Conservation (phyloP, 2,888 invertebrate genomes). For the Nephrotoma guestfalica region DNA sequence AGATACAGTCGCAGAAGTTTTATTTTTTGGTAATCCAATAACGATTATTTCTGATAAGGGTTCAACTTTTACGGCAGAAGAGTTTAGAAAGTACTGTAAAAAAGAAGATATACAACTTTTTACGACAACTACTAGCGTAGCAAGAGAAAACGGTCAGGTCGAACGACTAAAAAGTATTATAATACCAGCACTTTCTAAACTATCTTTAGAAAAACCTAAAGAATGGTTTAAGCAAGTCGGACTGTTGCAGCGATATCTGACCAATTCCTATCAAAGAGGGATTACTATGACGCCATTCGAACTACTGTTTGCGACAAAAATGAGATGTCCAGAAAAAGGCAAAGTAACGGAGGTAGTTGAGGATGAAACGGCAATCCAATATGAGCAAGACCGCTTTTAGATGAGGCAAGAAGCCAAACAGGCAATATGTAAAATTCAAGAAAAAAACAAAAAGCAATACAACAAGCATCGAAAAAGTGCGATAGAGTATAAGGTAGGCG, state of each 20-base stretch:
- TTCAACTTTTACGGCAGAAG: slow-evolving; percentile 22
- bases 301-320: slow-evolving; percentile 6
- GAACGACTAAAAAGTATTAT: slow-evolving; percentile 22
- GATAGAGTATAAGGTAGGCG: too few relatives aligned
- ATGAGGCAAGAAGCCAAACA: too few relatives aligned
- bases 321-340: neutral
- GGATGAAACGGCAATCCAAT: too few relatives aligned
- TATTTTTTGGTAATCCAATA: slow-evolving; percentile 22
- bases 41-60: slow-evolving; percentile 21
- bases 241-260: slow-evolving; percentile 16
- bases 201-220: slow-evolving; percentile 18
- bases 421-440: too few relatives aligned
- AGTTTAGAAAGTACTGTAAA: slow-evolving; percentile 21
- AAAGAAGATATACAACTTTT: slow-evolving; percentile 20
- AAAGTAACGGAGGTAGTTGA: too few relatives aligned
- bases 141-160: slow-evolving; percentile 24
- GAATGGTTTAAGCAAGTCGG: slow-evolving; percentile 18
- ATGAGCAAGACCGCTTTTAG: too few relatives aligned
- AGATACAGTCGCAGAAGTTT: slow-evolving; percentile 17
- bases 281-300: slow-evolving; percentile 9
- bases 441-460: too few relatives aligned
- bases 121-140: slow-evolving; percentile 17
- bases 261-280: slow-evolving; percentile 11
- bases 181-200: slow-evolving; percentile 21
- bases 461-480: too few relatives aligned